Conservation (phyloP, 2,113 vertebrate species). For the Halcyon senegalensis region DNA sequence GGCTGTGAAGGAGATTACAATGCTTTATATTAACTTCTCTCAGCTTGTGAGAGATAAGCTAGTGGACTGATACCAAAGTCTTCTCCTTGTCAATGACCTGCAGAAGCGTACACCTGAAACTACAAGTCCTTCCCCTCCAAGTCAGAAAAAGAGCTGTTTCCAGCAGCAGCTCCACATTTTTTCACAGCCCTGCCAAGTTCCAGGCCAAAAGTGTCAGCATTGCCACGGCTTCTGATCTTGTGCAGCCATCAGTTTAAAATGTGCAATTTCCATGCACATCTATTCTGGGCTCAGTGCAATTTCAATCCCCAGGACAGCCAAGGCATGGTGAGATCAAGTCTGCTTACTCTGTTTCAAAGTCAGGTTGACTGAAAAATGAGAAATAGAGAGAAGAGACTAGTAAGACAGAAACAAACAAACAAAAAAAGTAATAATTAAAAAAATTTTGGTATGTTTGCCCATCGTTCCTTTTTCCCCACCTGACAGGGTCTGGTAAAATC, state of each 20-base stretch:
- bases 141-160: slow-evolving; percentile 50
- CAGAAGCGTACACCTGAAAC: slow-evolving; percentile 26
- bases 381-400: neutral
- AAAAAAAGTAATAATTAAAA: no score
- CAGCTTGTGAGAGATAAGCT: slow-evolving; percentile 32
- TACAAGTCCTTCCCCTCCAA: slow-evolving; percentile 13
- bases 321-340: slow-evolving; percentile 67
- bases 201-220: slow-evolving; percentile 57
- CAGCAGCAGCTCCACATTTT: neutral
- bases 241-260: slow-evolving; percentile 70
- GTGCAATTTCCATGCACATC: slow-evolving; percentile 72
- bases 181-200: slow-evolving; percentile 41
- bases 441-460: neutral
- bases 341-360: slow-evolving; percentile 61
- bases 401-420: neutral
- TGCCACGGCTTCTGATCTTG: slow-evolving; percentile 64
- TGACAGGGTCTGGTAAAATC: neutral
- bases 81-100: slow-evolving; percentile 42
- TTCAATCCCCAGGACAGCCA: slow-evolving; percentile 58
- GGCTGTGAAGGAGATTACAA: slow-evolving; percentile 68
- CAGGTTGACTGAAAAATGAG: slow-evolving; percentile 16
- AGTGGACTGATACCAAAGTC: slow-evolving; percentile 45
- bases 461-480: neutral
- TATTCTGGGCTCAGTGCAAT: slow-evolving; percentile 55
- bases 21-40: slow-evolving; percentile 57